Percentiles rank a stretch among this genome's conserved stretches.
phyloP scores from a whole-genome alignment of 2,113 vertebrate genomes.

The Oplegnathus fasciatus region DNA sequence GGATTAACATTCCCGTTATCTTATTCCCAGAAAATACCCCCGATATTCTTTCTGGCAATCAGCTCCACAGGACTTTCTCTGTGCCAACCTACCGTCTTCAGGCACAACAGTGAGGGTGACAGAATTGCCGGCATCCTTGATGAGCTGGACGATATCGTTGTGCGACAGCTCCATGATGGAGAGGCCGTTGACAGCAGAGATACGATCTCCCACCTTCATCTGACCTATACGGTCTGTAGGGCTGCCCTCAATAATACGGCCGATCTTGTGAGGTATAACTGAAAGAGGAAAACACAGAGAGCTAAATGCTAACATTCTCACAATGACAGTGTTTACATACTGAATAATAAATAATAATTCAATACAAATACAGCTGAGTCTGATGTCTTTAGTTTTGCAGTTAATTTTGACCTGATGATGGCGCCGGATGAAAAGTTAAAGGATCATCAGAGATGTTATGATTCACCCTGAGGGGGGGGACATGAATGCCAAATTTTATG shows the following conservation, averaged over 20 bases:
- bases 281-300: constrained; percentile 18
- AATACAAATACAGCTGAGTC: neutral
- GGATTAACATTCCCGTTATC: neutral
- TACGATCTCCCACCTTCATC: constrained; percentile 95
- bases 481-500: neutral
- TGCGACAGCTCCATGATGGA: constrained; percentile 95
- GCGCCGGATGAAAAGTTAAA: neutral
- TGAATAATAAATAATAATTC: too few species aligned
- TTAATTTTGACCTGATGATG: neutral
- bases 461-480: neutral
- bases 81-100: constrained; percentile 89
- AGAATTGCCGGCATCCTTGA: constrained; percentile 93
- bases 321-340: neutral
- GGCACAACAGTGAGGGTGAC: constrained; percentile 95
- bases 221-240: constrained; percentile 93
- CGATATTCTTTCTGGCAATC: neutral
- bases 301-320: neutral
- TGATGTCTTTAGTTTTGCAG: neutral
- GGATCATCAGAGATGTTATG: neutral
- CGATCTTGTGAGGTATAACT: constrained; percentile 99
- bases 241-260: constrained; percentile 96
- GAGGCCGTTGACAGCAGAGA: constrained; percentile 94
- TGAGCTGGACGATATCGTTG: constrained; percentile 96
- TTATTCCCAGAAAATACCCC: neutral
- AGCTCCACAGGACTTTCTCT: neutral